Evolutionary conservation across 2,113 vertebrate genomes (phyloP), one percentile per base, ranked within the genome.

Genomic region (Nothoprocta perdicaria): DNA sequence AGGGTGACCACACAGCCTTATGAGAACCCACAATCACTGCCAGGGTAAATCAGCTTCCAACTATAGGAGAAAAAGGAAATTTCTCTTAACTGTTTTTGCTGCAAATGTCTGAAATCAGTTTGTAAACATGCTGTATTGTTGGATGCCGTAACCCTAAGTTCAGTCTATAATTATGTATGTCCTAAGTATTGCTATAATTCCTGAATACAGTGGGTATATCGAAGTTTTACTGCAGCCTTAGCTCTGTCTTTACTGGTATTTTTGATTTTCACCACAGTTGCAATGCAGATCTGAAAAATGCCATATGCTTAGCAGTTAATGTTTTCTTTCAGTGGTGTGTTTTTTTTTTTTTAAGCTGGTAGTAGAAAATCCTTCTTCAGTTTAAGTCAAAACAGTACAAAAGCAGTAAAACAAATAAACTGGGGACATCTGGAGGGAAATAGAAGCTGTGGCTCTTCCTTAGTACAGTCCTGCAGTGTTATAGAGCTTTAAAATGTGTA

Each of bases 401-500:
- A 97, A 95, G 84, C 48, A 93, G 43, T 68, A 92, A 97, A 97
- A 95, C 92, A 96, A 95, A 96, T 91, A 94, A 92, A 82, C 89
- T 38, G 5, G 46, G 63, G 50, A 67, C 92, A 38, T 95, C 91
- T 95, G 74, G 48, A 90, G 17, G 41, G 73, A 50, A 95, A 88
- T 82, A 58, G 88, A 96, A 91, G 66, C 63, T 94, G 46, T 61
- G 86, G 95, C 84, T 97, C 92, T 52, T 63, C 96, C 53, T 41
- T 69, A 93, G 93, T 38, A 52, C 74, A 95, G 93, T 80, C 26
- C 65, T 95, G 73, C 24, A 46, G 41, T 78, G 52, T 93, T 85
- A 61, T 6, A 61, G 75, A 91, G 68, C 46, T 92, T 83, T 68
- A 78, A 38, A 27, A 67, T n/a, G 57, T 87, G 86, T 21, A 86